Conservation (phyloP, 2,888 invertebrate species). For the Drosophila villosipedis region DNA sequence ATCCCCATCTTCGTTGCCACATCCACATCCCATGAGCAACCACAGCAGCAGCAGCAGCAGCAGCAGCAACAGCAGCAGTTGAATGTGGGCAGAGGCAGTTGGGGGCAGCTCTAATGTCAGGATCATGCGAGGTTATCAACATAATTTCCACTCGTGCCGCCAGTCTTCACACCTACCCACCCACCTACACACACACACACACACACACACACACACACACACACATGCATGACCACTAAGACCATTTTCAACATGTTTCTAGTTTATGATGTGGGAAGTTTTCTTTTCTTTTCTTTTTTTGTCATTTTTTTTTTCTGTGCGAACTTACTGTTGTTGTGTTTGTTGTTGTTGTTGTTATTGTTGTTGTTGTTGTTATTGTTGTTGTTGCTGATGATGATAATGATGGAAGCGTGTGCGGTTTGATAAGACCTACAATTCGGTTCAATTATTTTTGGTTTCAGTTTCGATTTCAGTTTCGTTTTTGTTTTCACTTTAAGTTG, state of each 20-base stretch:
- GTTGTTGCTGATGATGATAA: slow-evolving; percentile 23
- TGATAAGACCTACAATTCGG: slow-evolving; percentile 64
- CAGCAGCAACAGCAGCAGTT: not conserved
- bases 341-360: no score
- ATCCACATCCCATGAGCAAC: slow-evolving; percentile 42
- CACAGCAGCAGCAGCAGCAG: not conserved
- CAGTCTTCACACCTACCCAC: slow-evolving; percentile 13
- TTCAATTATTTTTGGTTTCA: slow-evolving; percentile 48
- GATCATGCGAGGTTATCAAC: slow-evolving; percentile 79
- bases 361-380: slow-evolving; percentile 24
- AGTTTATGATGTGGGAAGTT: slow-evolving; percentile 78
- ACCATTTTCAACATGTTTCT: slow-evolving; percentile 64
- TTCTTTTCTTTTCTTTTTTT: slow-evolving; percentile 30
- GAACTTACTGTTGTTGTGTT: slow-evolving; percentile 16
- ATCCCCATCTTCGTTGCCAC: not conserved
- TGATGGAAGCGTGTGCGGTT: slow-evolving; percentile 75
- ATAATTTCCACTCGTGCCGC: slow-evolving; percentile 68
- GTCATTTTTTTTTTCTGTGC: slow-evolving; percentile 1
- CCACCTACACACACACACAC: not conserved
- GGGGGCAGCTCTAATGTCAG: slow-evolving; percentile 74
- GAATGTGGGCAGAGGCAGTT: not conserved
- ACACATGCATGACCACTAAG: slow-evolving; percentile 37
- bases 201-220: slow-evolving; percentile 5
- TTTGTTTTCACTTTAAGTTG: slow-evolving; percentile 13
- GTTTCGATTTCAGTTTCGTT: slow-evolving; percentile 2